phyloP scores from a whole-genome alignment of 2,888 invertebrate species.

The Pheosia gnoma region DNA sequence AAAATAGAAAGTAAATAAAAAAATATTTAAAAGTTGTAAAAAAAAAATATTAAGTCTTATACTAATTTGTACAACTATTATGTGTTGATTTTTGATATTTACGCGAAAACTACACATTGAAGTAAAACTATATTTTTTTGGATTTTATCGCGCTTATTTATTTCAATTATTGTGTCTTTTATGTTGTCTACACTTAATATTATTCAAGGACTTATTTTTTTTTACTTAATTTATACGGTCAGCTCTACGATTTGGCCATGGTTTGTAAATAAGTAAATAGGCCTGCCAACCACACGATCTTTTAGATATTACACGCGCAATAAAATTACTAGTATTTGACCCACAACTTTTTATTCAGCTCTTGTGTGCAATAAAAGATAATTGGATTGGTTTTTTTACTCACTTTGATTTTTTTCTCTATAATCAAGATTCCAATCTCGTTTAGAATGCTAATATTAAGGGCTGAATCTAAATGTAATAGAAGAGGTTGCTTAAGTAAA shows the following conservation, averaged over 20 bases:
- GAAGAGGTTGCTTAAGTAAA: conserved; percentile 18
- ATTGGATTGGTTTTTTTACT: conserved; percentile 42
- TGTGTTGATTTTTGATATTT: no score
- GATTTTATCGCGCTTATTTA: no score
- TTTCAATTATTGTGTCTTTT: no score
- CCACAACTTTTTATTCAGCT: conserved; percentile 34
- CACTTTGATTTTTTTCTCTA: conserved; percentile 24
- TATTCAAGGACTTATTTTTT: not conserved
- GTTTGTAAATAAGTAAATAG: conserved; percentile 17
- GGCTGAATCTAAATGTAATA: conserved; percentile 25
- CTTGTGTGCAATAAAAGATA: conserved; percentile 38
- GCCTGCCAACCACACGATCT: conserved; percentile 13
- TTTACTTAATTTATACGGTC: conserved; percentile 5
- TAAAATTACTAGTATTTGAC: conserved; percentile 21
- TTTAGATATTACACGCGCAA: conserved; percentile 20
- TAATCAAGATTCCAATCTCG: conserved; percentile 29
- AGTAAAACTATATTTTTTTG: no score
- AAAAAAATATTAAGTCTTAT: no score
- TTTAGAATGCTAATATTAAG: conserved; percentile 30
- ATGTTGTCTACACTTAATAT: no score
- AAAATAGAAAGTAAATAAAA: not conserved
- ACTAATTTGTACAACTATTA: no score
- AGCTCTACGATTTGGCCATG: conserved; percentile 12
- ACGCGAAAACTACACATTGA: no score
- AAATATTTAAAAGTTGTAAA: not conserved